Evolutionary conservation across 2,888 invertebrate genomes (phyloP), one percentile per base, ranked within the genome.

Genomic region (Acrocera orbiculus): DNA sequence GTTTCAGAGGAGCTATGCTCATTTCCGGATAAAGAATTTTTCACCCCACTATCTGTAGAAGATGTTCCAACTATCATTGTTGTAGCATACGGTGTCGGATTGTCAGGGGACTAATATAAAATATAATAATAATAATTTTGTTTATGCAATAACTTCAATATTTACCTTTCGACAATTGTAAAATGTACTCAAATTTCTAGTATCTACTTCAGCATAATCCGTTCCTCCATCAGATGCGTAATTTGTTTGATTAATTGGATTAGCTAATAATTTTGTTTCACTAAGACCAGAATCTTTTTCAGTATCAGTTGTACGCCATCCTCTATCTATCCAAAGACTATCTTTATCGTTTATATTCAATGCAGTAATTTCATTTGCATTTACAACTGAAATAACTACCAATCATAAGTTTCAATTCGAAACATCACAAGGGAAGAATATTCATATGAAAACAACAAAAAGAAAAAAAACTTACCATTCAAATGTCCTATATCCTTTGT

Each of bases 71-170:
- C 65, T 24, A 78, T 62, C 58, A 76, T 77, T 9, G 79, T 78
- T 1, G 78, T 79, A 11, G 79, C 79, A 54, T 78, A 79, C 1
- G 78, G 79, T 3, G 72, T 72, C 0, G 75, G 73, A 52, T 71
- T 70, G 44, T 70, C 70, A 8, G 70, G 65, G 35, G 69, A 23
- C 22, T 7, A 7, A 22, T 4, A 9, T 4, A 28, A 11, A 31
- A 35, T 27, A 27, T 13, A 36, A 36, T 29, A 25, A 26, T 16
- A 9, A 5, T 32, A 17, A 10, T 32, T 36, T 30, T 33, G 33
- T 25, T 26, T 14, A 36, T 29, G 28, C n/a, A n/a, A n/a, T n/a
- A n/a, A n/a, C n/a, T n/a, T n/a, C n/a, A n/a, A n/a, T n/a, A n/a
- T n/a, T n/a, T 39, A 53, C 59, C 53, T 73, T 73, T 51, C 73